phyloP scores from a whole-genome alignment of 2,888 invertebrate species.

The Scaptomyza polygonia region DNA sequence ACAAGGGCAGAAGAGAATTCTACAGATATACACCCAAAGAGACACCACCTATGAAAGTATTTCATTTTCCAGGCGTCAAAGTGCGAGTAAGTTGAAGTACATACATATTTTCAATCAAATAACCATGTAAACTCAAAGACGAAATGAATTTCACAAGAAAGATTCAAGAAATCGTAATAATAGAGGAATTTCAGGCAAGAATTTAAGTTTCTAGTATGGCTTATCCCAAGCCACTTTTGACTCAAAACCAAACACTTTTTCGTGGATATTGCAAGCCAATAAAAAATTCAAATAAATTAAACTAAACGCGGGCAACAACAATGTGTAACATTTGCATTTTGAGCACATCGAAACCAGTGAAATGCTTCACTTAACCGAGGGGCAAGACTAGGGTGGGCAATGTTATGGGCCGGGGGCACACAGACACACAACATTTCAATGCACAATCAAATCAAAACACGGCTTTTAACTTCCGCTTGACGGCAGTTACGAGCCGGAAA shows the following conservation, averaged over 20 bases:
- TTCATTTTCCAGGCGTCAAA: constrained; percentile 89
- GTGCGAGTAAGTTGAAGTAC: constrained; percentile 89
- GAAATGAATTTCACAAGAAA: too few relatives aligned
- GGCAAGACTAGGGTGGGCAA: background rate
- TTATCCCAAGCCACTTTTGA: background rate
- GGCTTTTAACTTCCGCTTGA: constrained; percentile 78
- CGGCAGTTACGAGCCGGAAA: constrained; percentile 65
- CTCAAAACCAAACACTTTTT: background rate
- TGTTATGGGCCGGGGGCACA: background rate
- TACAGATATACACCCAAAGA: constrained; percentile 92
- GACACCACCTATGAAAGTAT: constrained; percentile 89
- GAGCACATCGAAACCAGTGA: constrained; percentile 35
- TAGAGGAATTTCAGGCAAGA: too few relatives aligned
- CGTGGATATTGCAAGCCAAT: background rate
- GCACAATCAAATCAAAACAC: constrained; percentile 78
- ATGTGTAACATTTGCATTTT: constrained; percentile 69
- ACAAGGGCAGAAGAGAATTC: constrained; percentile 92
- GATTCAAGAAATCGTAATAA: too few relatives aligned
- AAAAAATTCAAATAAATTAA: constrained; percentile 39
- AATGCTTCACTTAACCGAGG: constrained; percentile 44
- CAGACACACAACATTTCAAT: constrained; percentile 54
- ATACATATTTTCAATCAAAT: background rate
- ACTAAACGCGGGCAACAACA: constrained; percentile 51
- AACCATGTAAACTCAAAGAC: too few relatives aligned
- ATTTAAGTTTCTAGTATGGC: background rate